Conservation (phyloP, 2,113 vertebrate species). For the Paracanthobrama guichenoti region DNA sequence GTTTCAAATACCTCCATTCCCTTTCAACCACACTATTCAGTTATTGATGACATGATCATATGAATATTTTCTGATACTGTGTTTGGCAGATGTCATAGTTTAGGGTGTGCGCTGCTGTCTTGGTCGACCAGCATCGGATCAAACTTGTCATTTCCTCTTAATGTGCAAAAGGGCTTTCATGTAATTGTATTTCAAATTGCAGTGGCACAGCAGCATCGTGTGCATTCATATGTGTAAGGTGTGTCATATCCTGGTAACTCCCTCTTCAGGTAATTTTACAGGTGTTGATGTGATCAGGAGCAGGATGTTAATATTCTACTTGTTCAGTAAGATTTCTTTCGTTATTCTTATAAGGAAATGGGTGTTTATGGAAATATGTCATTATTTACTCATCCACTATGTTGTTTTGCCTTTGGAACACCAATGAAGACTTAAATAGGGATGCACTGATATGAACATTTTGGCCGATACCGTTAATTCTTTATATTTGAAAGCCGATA, state of each 20-base stretch:
- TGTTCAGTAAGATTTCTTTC: not conserved
- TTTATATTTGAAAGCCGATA: too few relatives aligned
- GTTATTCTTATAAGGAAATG: not conserved
- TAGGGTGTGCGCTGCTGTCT: not conserved
- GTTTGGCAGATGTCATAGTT: not conserved
- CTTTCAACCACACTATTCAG: not conserved
- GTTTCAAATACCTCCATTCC: not conserved
- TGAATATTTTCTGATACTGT: not conserved
- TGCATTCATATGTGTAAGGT: slow-evolving; percentile 33
- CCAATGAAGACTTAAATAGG: not conserved
- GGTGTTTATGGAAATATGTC: too few relatives aligned
- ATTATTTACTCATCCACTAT: too few relatives aligned
- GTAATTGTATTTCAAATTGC: not conserved
- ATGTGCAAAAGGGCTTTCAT: not conserved
- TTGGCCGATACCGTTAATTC: too few relatives aligned
- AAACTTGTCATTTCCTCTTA: not conserved
- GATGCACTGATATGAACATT: too few relatives aligned
- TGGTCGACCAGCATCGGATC: not conserved
- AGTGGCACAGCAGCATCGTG: not conserved
- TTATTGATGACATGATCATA: not conserved
- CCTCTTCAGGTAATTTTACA: slow-evolving; percentile 30
- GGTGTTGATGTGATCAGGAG: not conserved
- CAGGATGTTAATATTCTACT: not conserved
- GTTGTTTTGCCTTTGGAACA: too few relatives aligned
- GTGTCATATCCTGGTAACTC: slow-evolving; percentile 54